Base-by-base conservation (phyloP, 2,888 invertebrate species). In the Agrochola lychnidis region DNA sequence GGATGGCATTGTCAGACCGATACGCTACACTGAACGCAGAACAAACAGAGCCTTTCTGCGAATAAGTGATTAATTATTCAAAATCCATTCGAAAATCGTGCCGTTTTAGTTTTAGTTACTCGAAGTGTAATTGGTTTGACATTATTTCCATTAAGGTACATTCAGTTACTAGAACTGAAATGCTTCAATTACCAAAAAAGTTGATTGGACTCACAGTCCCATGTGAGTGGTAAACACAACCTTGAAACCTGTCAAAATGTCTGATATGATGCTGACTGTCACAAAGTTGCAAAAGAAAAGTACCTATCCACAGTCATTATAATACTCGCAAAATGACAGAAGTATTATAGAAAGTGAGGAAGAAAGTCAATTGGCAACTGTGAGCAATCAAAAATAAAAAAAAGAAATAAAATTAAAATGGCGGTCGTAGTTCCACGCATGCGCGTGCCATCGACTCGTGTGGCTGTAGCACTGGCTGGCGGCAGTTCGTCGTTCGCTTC, bases 381-480 rank as follows among this genome's bases (percentile, higher is more conserved):
- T 72, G 63, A 70, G 81, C 78, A 80, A 82, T 87, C 62, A 84
- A 87, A 87, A 83, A 80, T 78, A 80, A 89, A 88, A 75, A 30
- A 81, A 80, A 71, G 56, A 76, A 78, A 75, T 73, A 67, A 78
- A 88, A 82, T 80, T 73, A 89, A 89, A 87, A 89, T 89, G 89
- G 88, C 83, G 84, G 79, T 69, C 75, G 68, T n/a, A 64, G 68
- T 69, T 67, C 76, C 76, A 53, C 86, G 94, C 93, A 91, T 92
- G 94, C 93, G 94, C 85, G 90, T 75, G 70, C 79, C 89, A 91
- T 92, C 90, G 91, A 92, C 90, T 89, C 74, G 87, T 75, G 63
- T 73, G 72, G 74, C 67, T 51, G 72, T 45, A 73, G 79, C 64
- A 81, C 77, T 73, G 79, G 83, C 79, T 57, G 42, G 73, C 63